Evolutionary conservation across 2,797 vertebrate species (phyloP).

Genomic region (Enteromius treurensis): DNA sequence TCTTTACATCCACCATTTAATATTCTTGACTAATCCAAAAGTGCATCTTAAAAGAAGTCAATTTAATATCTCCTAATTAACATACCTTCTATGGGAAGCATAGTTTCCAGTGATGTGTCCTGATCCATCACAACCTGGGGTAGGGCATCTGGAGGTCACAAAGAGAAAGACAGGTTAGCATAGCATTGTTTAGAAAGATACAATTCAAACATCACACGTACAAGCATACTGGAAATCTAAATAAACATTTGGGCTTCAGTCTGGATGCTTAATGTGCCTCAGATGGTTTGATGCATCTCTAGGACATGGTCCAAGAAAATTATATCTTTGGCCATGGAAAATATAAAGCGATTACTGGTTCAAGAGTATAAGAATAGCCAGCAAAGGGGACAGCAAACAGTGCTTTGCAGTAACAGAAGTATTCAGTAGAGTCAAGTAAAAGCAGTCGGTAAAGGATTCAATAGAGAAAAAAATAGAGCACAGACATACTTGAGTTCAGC

Average conservation of each 20-base stretch:
- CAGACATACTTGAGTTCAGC: constrained; percentile 99
- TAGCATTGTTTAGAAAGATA: constrained; percentile 13
- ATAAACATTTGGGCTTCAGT: constrained; percentile 12
- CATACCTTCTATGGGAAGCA: constrained; percentile 95
- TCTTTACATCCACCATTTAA: neutral
- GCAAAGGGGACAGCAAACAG: constrained; percentile 19
- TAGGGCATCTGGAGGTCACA: constrained; percentile 89
- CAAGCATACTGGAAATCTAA: neutral
- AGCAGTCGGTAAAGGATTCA: constrained; percentile 45
- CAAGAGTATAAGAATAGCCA: neutral
- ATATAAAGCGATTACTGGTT: neutral
- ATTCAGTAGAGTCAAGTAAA: constrained; percentile 24
- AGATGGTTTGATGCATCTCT: neutral
- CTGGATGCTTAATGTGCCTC: neutral
- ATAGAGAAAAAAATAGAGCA: constrained; percentile 68
- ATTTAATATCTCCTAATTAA: neutral
- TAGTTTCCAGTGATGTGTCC: constrained; percentile 99
- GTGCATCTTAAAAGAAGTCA: neutral
- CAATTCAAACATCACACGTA: neutral
- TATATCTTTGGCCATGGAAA: constrained; percentile 2
- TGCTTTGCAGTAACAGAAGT: constrained; percentile 11
- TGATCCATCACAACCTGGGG: constrained; percentile 96
- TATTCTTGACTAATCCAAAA: constrained; percentile 2
- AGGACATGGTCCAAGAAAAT: neutral
- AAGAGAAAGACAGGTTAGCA: constrained; percentile 31